These are phyloP conservation scores for Aplodontia rufa DNA, from an alignment of 2,113 vertebrate genomes.

Conservation along the genomic window DNA sequence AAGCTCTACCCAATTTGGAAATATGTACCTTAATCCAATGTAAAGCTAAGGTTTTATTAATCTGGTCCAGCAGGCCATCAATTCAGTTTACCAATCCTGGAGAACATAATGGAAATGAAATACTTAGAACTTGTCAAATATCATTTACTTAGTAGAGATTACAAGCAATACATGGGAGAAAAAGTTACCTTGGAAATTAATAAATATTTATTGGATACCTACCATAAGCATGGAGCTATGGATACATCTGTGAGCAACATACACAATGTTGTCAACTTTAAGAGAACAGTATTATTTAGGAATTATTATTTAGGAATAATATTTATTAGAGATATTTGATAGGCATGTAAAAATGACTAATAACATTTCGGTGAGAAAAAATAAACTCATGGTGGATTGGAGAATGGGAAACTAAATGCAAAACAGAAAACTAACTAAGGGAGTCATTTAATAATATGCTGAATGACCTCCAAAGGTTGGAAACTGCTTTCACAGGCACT, in stretches of 20 bases:
- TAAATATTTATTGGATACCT: constrained; percentile 11
- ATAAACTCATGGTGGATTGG: not conserved
- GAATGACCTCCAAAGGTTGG: constrained; percentile 19
- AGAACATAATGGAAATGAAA: not conserved
- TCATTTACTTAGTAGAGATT: not conserved
- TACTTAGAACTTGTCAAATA: not conserved
- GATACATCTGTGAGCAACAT: not conserved
- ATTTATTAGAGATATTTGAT: not conserved
- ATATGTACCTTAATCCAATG: not conserved
- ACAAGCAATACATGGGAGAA: not conserved
- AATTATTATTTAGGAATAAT: not conserved
- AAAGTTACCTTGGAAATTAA: not conserved
- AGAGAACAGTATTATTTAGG: not conserved
- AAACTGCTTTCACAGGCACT: not conserved
- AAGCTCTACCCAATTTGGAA: not conserved
- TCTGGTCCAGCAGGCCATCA: not conserved
- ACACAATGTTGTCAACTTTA: not conserved
- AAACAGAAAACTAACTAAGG: constrained; percentile 25
- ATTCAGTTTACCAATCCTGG: not conserved
- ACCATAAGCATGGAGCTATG: not conserved
- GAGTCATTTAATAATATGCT: not conserved
- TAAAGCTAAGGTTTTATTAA: constrained; percentile 1
- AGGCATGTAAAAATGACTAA: not conserved
- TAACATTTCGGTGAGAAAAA: not conserved
- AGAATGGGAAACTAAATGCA: not conserved